Evolutionary conservation across 2,888 invertebrate genomes (phyloP).

Genomic region (Drosophila rellima): DNA sequence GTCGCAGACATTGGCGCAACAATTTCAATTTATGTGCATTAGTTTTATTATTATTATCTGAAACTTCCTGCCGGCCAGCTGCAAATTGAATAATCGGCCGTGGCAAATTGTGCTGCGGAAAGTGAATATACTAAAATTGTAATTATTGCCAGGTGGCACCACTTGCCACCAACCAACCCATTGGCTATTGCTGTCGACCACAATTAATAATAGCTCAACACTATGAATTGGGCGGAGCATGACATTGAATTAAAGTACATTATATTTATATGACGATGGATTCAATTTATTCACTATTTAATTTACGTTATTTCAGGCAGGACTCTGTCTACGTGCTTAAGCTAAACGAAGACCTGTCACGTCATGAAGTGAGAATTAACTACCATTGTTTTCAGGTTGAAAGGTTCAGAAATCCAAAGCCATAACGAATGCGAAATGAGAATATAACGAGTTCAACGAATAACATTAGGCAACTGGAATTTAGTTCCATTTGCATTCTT

Average conservation of each 20-base stretch:
- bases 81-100: constrained; percentile 59
- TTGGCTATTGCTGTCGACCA: constrained; percentile 3
- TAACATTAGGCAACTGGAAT: neutral
- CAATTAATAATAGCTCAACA: constrained; percentile 14
- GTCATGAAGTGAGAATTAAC: neutral
- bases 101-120: constrained; percentile 33
- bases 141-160: constrained; percentile 33
- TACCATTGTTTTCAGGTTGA: neutral
- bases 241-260: neutral
- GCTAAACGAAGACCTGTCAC: neutral
- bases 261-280: constrained; percentile 14
- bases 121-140: constrained; percentile 13
- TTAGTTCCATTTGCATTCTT: neutral
- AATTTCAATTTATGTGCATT: constrained; percentile 45
- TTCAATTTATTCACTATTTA: constrained; percentile 29
- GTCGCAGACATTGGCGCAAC: constrained; percentile 47
- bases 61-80: constrained; percentile 39
- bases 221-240: neutral
- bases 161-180: neutral
- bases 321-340: neutral
- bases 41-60: constrained; percentile 59
- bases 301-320: neutral
- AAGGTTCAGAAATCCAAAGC: neutral
- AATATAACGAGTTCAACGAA: neutral
- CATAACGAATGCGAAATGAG: neutral